Evolutionary conservation across 2,888 invertebrate species (phyloP).

Genomic region (Pterostichus niger): DNA sequence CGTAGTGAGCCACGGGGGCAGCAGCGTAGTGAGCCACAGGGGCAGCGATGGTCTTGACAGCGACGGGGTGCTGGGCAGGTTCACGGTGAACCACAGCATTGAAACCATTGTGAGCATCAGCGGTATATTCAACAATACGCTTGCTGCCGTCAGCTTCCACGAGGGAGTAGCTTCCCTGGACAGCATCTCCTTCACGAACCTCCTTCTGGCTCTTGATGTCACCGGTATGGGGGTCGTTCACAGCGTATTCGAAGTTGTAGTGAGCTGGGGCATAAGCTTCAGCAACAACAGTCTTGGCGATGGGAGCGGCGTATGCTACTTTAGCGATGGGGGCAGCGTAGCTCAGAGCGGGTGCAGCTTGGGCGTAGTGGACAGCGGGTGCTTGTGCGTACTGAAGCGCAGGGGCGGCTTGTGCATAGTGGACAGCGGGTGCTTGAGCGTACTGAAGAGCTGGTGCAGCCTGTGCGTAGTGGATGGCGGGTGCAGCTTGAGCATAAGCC

Average conservation of each 20-base stretch:
- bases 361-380: conserved; percentile 15
- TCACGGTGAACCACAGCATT: conserved; percentile 72
- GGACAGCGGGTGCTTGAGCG: conserved; percentile 47
- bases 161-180: conserved; percentile 78
- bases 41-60: conserved; percentile 68
- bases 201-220: conserved; percentile 79
- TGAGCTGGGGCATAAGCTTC: conserved; percentile 76
- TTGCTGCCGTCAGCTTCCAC: conserved; percentile 79
- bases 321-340: conserved; percentile 70
- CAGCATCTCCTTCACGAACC: conserved; percentile 78
- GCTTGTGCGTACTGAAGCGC: conserved; percentile 66
- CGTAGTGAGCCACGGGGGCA: conserved; percentile 67
- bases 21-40: conserved; percentile 36
- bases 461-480: conserved; percentile 42
- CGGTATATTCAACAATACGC: conserved; percentile 78
- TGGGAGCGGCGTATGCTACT: conserved; percentile 69
- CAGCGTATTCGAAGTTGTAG: conserved; percentile 78
- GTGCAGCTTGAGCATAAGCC: conserved; percentile 54
- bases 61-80: conserved; percentile 52
- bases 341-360: conserved; percentile 41
- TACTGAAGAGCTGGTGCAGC: conserved; percentile 38
- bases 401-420: conserved; percentile 31
- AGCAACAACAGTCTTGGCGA: conserved; percentile 74
- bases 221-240: conserved; percentile 79
- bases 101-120: conserved; percentile 79